These are phyloP conservation scores for Cebus imitator DNA, from an alignment of 2,113 vertebrate genomes.

Conservation along the genomic window DNA sequence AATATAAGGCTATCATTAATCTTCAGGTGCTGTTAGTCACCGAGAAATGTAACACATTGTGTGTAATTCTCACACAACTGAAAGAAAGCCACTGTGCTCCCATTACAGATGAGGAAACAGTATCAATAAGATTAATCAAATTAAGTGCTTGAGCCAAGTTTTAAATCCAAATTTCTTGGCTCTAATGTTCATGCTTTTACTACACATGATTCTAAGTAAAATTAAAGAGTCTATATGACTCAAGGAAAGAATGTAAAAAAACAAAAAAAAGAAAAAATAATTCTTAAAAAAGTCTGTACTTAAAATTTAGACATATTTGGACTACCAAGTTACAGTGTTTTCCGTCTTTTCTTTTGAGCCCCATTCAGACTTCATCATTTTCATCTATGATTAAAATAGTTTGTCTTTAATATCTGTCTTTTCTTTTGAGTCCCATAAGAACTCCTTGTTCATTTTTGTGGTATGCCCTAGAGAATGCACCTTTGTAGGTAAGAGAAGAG, in stretches of 20 bases:
- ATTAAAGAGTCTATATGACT: not conserved
- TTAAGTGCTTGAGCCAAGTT: not conserved
- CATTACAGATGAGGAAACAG: not conserved
- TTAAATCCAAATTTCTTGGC: not conserved
- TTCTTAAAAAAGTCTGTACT: not conserved
- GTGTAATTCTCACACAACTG: not conserved
- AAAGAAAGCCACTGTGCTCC: not conserved
- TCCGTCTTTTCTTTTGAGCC: no score
- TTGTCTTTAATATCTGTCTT: not conserved
- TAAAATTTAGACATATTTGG: not conserved
- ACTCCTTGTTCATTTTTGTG: not conserved
- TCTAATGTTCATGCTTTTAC: not conserved
- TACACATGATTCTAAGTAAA: not conserved
- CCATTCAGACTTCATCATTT: not conserved
- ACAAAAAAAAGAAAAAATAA: not conserved
- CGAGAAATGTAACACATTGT: not conserved
- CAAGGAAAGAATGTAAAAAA: not conserved
- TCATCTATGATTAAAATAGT: not conserved
- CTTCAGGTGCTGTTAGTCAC: not conserved
- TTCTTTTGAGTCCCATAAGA: no score
- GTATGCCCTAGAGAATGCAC: not conserved
- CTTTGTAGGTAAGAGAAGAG: not conserved
- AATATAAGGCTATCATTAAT: not conserved
- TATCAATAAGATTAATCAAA: not conserved
- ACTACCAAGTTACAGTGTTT: not conserved